A percentile compares a stretch with the other conserved stretches of the same genome.
Evolutionary conservation across 2,113 vertebrate species (phyloP).

Genomic region (Neomonachus schauinslandi): DNA sequence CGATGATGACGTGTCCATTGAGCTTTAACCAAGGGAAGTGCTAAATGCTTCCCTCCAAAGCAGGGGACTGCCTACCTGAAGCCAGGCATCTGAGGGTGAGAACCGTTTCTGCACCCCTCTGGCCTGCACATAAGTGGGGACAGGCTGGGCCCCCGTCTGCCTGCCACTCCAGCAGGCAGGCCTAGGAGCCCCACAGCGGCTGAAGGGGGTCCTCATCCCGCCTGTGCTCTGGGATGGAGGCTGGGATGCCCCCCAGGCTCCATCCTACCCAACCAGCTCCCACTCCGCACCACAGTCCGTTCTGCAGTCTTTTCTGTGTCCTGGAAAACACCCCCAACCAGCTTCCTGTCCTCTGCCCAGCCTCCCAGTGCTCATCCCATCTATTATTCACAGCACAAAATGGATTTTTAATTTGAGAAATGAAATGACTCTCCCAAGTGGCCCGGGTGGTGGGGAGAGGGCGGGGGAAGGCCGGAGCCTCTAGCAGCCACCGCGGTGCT

Average conservation of each 20-base stretch:
- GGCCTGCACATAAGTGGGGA: fast-evolving
- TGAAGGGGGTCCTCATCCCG: background rate
- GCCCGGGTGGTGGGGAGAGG: background rate
- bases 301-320: background rate
- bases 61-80: no score
- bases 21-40: no score
- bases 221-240: no score
- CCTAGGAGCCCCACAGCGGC: background rate
- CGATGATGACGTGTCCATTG: background rate
- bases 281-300: no score
- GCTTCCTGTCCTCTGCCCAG: background rate
- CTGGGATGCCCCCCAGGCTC: background rate
- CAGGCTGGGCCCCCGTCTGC: background rate
- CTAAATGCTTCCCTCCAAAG: background rate
- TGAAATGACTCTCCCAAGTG: slow-evolving; percentile 80
- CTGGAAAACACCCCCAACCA: background rate
- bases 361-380: slow-evolving; percentile 60
- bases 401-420: slow-evolving; percentile 85
- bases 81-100: background rate
- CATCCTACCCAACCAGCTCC: background rate
- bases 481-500: fast-evolving
- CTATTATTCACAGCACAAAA: slow-evolving; percentile 80
- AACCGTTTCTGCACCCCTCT: background rate
- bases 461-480: background rate
- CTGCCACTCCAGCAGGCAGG: background rate